Percentiles rank a stretch among this genome's conserved stretches.
Evolutionary conservation across 2,888 invertebrate species (phyloP).

Genomic region (Calephelis perditalis): DNA sequence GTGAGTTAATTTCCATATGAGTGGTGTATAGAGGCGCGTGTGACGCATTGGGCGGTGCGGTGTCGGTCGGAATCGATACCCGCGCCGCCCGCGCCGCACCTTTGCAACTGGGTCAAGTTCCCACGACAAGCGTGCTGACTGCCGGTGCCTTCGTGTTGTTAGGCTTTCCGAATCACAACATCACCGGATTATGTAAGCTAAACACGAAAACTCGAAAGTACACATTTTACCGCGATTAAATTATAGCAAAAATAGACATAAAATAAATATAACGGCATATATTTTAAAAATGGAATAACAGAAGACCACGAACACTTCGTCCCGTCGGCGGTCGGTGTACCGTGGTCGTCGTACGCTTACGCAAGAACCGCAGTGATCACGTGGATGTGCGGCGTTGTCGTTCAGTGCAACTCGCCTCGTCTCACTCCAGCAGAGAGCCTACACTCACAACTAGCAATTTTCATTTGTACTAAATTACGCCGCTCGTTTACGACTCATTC

Average conservation of each 20-base stretch:
- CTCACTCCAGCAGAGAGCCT: slow-evolving; percentile 56
- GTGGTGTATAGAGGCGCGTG: slow-evolving; percentile 60
- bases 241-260: no score
- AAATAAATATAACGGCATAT: no score
- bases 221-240: no score
- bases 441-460: slow-evolving; percentile 61
- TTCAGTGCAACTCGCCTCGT: slow-evolving; percentile 46
- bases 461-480: slow-evolving; percentile 70
- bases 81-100: slow-evolving; percentile 52
- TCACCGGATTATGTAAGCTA: slow-evolving; percentile 11
- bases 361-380: slow-evolving; percentile 72
- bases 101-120: slow-evolving; percentile 72
- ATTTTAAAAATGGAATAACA: slow-evolving; percentile 27
- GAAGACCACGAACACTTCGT: slow-evolving; percentile 39
- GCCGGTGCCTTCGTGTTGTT: slow-evolving; percentile 31
- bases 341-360: slow-evolving; percentile 69
- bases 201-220: no score
- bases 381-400: slow-evolving; percentile 71
- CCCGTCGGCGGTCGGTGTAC: slow-evolving; percentile 38
- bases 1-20: slow-evolving; percentile 43
- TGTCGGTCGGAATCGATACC: slow-evolving; percentile 68
- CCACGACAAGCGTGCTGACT: slow-evolving; percentile 59
- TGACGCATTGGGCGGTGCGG: slow-evolving; percentile 68
- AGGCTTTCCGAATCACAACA: slow-evolving; percentile 20
- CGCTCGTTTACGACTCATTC: slow-evolving; percentile 63